Evolutionary conservation across 2,888 invertebrate genomes (phyloP).

Genomic region (Cantharis lateralis): DNA sequence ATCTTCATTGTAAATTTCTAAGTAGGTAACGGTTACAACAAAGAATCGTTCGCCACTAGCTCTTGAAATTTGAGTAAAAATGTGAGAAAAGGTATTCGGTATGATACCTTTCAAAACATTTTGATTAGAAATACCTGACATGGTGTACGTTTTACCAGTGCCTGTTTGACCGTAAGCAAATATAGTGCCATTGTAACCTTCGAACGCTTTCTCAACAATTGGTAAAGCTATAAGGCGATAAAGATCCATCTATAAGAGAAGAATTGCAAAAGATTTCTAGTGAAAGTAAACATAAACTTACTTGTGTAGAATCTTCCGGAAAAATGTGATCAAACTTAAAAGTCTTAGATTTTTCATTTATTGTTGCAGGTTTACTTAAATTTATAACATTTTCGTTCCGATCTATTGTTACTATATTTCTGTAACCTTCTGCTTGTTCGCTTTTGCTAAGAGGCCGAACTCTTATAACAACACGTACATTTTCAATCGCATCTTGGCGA

Average conservation of each 20-base stretch:
- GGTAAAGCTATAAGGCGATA: conserved; percentile 96
- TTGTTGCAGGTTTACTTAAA: conserved; percentile 74
- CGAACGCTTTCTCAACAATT: conserved; percentile 94
- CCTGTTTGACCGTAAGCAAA: conserved; percentile 92
- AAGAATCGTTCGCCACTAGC: conserved; percentile 77
- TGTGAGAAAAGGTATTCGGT: conserved; percentile 98
- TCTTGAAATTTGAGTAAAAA: conserved; percentile 96
- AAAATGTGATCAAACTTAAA: conserved; percentile 96
- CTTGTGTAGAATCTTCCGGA: conserved; percentile 82
- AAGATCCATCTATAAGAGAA: conserved; percentile 77
- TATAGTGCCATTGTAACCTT: conserved; percentile 95
- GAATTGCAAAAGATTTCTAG: background rate
- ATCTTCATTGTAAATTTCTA: conserved; percentile 99
- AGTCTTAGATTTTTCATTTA: conserved; percentile 76
- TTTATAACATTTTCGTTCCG: conserved; percentile 76
- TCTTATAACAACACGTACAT: conserved; percentile 94
- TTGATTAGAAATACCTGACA: conserved; percentile 89
- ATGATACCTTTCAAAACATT: conserved; percentile 95
- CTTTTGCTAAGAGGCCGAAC: conserved; percentile 90
- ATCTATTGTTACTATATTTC: conserved; percentile 78
- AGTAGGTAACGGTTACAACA: conserved; percentile 94
- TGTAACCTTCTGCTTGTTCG: conserved; percentile 75
- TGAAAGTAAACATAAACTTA: conserved; percentile 49
- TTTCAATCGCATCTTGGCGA: conserved; percentile 63
- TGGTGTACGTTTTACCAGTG: conserved; percentile 98